A percentile compares a stretch with the other conserved stretches of the same genome.
These are phyloP conservation scores for Rhinatrema bivittatum DNA, from an alignment of 2,797 vertebrate species.

Conservation along the genomic window DNA sequence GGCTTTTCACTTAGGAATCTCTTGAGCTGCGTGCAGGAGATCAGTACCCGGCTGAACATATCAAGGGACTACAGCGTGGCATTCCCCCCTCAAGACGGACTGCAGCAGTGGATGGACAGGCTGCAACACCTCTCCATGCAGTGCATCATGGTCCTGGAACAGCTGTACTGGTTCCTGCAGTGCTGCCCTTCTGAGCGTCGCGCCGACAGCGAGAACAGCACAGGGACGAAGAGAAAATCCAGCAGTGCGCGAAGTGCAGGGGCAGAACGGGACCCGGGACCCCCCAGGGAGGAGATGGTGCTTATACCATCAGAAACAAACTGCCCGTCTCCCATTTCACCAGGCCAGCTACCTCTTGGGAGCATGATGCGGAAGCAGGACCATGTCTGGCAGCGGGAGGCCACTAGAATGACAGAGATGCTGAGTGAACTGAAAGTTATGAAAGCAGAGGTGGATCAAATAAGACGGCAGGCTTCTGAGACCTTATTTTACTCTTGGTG, in stretches of 20 bases:
- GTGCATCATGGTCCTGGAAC: constrained; percentile 67
- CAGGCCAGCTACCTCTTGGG: constrained; percentile 62
- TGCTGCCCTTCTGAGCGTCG: constrained; percentile 70
- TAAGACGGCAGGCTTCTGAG: constrained; percentile 52
- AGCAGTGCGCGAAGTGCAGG: background rate
- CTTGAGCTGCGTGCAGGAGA: constrained; percentile 58
- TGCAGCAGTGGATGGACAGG: constrained; percentile 63
- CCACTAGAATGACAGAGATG: constrained; percentile 42
- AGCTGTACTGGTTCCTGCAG: constrained; percentile 77
- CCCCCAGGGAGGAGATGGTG: background rate
- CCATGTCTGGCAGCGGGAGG: constrained; percentile 60
- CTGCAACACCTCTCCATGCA: constrained; percentile 69
- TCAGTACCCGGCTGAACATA: constrained; percentile 45
- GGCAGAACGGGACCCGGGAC: constrained; percentile 3
- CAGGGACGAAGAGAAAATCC: constrained; percentile 1
- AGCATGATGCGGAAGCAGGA: constrained; percentile 73
- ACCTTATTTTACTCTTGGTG: constrained; percentile 77
- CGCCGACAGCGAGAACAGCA: background rate
- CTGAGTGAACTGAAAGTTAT: constrained; percentile 44
- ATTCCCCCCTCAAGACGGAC: constrained; percentile 75
- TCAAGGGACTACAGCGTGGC: constrained; percentile 39
- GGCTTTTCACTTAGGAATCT: constrained; percentile 58
- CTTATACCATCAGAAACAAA: constrained; percentile 42
- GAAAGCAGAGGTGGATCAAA: constrained; percentile 63
- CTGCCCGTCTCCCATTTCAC: constrained; percentile 67